Conservation (phyloP, 2,888 invertebrate species). For the Pollenia griseotomentosa region DNA sequence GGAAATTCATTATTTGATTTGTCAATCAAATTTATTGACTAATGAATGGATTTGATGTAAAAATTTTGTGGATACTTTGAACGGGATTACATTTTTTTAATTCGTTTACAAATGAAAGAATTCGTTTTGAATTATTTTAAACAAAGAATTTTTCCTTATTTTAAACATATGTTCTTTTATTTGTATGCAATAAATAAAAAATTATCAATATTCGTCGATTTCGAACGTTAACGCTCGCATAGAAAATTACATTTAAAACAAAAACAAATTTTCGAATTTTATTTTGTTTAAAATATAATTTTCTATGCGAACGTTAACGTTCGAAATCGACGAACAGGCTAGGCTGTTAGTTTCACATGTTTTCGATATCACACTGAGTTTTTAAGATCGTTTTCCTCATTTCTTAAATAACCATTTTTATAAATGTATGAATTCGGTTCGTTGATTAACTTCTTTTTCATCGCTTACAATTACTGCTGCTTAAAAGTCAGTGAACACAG, state of each 20-base stretch:
- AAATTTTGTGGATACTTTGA: neutral
- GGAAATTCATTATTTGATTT: neutral
- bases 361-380: slow-evolving; percentile 15
- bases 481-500: slow-evolving; percentile 10
- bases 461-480: neutral
- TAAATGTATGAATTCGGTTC: neutral
- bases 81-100: neutral
- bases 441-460: neutral
- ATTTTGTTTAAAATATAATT: too few relatives aligned
- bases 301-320: too few relatives aligned
- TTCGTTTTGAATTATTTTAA: too few relatives aligned
- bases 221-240: too few relatives aligned
- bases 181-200: neutral
- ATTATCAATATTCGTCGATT: neutral
- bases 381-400: neutral
- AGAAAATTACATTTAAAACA: too few relatives aligned
- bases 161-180: neutral
- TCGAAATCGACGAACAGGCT: too few relatives aligned
- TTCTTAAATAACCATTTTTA: neutral
- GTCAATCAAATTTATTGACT: neutral
- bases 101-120: too few relatives aligned
- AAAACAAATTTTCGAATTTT: too few relatives aligned
- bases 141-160: neutral
- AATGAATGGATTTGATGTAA: slow-evolving; percentile 16
- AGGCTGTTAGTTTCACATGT: neutral